phyloP scores from a whole-genome alignment of 2,113 vertebrate genomes.

The Pitta sordida region DNA sequence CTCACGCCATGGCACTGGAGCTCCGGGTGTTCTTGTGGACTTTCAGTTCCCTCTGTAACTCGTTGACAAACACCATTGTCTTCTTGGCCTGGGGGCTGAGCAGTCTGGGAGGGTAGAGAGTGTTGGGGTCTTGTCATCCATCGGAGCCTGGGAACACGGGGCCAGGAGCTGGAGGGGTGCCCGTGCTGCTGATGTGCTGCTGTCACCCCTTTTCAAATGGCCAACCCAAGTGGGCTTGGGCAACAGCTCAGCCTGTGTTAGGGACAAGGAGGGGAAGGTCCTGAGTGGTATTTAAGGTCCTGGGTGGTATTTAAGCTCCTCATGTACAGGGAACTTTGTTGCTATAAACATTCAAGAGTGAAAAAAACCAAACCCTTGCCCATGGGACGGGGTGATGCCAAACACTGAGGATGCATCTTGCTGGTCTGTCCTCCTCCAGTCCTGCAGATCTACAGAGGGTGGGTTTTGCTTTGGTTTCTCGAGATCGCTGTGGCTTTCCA shows the following conservation, averaged over 20 bases:
- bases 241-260: neutral
- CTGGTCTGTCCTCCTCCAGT: neutral
- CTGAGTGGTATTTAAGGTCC: neutral
- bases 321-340: neutral
- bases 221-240: accelerated
- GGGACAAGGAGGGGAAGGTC: neutral
- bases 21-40: neutral
- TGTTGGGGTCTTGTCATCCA: neutral
- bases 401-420: neutral
- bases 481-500: neutral
- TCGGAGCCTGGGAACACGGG: neutral
- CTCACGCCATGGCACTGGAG: neutral
- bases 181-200: neutral
- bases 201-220: neutral
- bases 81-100: accelerated
- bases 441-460: neutral
- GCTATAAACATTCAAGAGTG: neutral
- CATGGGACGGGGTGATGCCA: neutral
- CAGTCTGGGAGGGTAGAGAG: neutral
- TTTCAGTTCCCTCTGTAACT: neutral
- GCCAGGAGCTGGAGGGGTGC: neutral
- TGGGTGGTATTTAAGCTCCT: neutral
- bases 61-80: neutral
- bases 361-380: too few species aligned
- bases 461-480: neutral